A percentile compares a stretch with the other conserved stretches of the same genome.
Evolutionary conservation across 37 sponge, comb jelly and placozoan genomes (phyloP).

Genomic region (Spongia lamella): DNA sequence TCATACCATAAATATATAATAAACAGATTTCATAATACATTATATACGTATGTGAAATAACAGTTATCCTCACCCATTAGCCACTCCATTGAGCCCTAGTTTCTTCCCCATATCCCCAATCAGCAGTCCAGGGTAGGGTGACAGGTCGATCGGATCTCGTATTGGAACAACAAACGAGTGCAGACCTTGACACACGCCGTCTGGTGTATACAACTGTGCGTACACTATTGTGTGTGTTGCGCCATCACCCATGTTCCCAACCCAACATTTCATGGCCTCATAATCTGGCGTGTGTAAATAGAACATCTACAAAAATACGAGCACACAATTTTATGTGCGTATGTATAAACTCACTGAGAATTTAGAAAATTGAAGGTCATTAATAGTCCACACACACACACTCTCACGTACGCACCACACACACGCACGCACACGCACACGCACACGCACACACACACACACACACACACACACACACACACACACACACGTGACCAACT

Average conservation of each 20-base stretch:
- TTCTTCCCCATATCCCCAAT: slow-evolving; percentile 95
- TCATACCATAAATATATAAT: no score
- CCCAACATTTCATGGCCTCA: slow-evolving; percentile 94
- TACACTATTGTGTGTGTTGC: slow-evolving; percentile 88
- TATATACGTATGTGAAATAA: no score
- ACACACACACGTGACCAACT: no score
- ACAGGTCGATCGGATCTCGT: slow-evolving; percentile 69
- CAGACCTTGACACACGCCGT: slow-evolving; percentile 88
- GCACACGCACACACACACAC: no score
- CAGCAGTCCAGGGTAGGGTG: slow-evolving; percentile 76
- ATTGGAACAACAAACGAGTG: slow-evolving; percentile 91
- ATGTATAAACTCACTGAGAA: no score
- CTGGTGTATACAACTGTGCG: slow-evolving; percentile 92
- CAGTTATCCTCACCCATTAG: slow-evolving; percentile 96
- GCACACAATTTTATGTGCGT: not conserved
- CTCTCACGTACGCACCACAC: no score
- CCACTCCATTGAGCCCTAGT: slow-evolving; percentile 84
- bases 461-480: no score
- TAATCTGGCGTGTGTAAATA: slow-evolving; percentile 90
- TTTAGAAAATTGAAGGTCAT: no score
- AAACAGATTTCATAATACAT: no score
- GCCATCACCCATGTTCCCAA: slow-evolving; percentile 78
- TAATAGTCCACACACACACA: no score
- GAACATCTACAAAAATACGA: slow-evolving; percentile 75
- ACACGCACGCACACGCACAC: no score